Conservation (phyloP, 2,113 vertebrate species). For the Acrocephalus kingi region DNA sequence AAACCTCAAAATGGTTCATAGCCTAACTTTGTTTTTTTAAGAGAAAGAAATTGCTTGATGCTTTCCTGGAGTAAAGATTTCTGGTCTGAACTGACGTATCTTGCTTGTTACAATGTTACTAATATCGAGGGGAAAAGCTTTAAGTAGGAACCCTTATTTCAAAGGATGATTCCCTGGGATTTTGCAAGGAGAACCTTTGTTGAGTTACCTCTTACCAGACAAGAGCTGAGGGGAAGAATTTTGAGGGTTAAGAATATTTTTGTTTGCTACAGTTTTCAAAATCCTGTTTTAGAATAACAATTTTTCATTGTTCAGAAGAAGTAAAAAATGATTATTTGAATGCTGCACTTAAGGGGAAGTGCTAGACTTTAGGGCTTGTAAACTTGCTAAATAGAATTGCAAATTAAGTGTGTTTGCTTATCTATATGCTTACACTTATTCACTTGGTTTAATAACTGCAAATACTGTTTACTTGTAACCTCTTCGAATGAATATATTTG, state of each 20-base stretch:
- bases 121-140: rapidly evolving
- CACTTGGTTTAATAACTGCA: background rate
- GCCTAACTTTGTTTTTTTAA: background rate
- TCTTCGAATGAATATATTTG: background rate
- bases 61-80: background rate
- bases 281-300: background rate
- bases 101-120: background rate
- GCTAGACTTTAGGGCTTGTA: background rate
- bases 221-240: background rate
- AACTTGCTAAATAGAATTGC: background rate
- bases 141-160: background rate
- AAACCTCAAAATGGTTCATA: background rate
- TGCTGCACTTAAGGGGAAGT: background rate
- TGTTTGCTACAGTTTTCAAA: background rate
- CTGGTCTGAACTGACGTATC: background rate
- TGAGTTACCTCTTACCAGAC: background rate
- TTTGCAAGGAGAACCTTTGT: background rate
- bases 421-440: background rate
- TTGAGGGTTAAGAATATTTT: background rate
- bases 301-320: background rate
- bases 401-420: background rate
- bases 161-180: background rate
- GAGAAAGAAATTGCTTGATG: background rate
- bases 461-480: background rate
- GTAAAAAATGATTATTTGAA: background rate